Evolutionary conservation across 2,888 invertebrate genomes (phyloP), one percentile per base, ranked within the genome.

Genomic region (Latrodectus elegans): DNA sequence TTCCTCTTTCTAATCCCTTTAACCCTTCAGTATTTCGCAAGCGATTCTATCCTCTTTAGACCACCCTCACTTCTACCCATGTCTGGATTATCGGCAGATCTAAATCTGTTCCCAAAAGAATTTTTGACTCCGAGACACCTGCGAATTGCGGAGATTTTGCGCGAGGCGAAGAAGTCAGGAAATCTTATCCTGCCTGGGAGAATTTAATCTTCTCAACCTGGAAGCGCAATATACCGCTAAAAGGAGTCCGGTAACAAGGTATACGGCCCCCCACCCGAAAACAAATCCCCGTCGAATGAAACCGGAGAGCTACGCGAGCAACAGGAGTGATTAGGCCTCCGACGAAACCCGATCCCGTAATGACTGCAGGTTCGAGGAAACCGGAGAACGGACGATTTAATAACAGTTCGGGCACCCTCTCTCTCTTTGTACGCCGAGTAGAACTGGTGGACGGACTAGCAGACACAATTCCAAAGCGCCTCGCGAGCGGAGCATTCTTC

Each of bases 201-300:
- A 60, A 60, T 60, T 60, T 60, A 60, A 60, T 60, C 60, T 60
- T 15, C 60, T 60, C 38, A 38, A 60, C 60, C 60, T 60, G 60
- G 60, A 6, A 12, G 60, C 60, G 60, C 38, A 38, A 38, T 38
- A 60, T 60, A 60, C 60, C 60, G 60, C n/a, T 60, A 60, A 60
- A 60, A 11, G 60, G 60, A 60, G 60, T 60, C 60, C 12, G n/a
- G 60, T 60, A 60, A 60, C 60, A 60, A 60, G 60, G 60, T 60
- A 60, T 60, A 60, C 60, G 60, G 60, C 60, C 60, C 11, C 76
- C 81, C 86, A 72, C 26, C n/a, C 71, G 86, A 81, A 87, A 87
- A 87, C 86, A 87, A 87, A 87, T 87, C 86, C 81, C 86, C 76
- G 81, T 87, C 81, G 81, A 81, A 81, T 88, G 88, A 79, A 88